phyloP scores from a whole-genome alignment of 2,113 vertebrate species.

The Oreocharis arfaki region DNA sequence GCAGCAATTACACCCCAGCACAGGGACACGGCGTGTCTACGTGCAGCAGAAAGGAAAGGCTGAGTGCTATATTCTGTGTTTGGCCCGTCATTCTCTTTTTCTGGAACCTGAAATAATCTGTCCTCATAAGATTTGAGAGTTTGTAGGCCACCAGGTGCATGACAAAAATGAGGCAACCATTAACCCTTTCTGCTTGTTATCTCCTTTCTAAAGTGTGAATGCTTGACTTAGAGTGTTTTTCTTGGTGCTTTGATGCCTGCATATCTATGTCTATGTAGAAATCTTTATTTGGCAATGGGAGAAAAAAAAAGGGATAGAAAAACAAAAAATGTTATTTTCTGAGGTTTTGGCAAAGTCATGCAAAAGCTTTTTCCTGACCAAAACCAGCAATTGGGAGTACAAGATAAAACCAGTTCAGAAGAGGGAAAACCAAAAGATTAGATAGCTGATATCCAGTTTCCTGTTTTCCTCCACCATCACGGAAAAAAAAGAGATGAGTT shows the following conservation, averaged over 20 bases:
- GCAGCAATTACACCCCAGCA: neutral
- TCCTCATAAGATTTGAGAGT: neutral
- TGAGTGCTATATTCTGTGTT: neutral
- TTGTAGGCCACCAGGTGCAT: neutral
- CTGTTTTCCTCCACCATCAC: neutral
- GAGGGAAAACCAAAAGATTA: neutral
- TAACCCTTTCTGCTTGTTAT: neutral
- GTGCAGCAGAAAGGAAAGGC: neutral
- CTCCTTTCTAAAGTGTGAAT: neutral
- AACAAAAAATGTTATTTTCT: neutral
- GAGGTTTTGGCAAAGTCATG: neutral
- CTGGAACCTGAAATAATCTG: neutral
- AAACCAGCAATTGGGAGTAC: neutral
- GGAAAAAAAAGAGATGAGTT: neutral
- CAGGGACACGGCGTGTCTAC: neutral
- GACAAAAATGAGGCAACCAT: neutral
- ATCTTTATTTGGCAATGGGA: neutral
- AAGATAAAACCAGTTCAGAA: neutral
- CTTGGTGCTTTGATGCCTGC: neutral
- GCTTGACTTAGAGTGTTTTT: neutral
- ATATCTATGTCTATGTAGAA: neutral
- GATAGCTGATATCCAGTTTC: neutral
- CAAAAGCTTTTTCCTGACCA: neutral
- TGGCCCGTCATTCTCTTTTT: neutral
- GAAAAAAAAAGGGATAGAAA: neutral